Conservation (phyloP, 2,888 invertebrate genomes). For the Amphipoea lucens region DNA sequence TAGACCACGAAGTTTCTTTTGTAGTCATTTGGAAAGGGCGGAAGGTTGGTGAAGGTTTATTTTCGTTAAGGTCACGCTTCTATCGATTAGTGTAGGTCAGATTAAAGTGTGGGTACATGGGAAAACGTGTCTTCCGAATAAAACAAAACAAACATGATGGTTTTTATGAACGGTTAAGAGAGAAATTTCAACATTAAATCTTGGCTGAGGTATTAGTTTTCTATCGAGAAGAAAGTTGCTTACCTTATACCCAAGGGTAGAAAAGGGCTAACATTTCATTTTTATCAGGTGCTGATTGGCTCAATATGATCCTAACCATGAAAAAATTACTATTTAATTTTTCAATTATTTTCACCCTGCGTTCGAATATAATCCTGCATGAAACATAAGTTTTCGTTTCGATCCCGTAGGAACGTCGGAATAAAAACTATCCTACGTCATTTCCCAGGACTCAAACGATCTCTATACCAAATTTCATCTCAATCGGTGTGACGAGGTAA, state of each 20-base stretch:
- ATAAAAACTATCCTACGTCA: too few relatives aligned
- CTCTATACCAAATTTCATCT: too few relatives aligned
- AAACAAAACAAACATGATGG: not conserved
- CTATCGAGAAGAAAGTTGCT: not conserved
- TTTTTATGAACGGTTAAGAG: not conserved
- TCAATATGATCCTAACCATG: too few relatives aligned
- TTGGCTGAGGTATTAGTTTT: not conserved
- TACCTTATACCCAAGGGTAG: not conserved
- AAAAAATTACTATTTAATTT: too few relatives aligned
- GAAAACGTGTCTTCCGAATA: not conserved
- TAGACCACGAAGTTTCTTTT: slow-evolving; percentile 44
- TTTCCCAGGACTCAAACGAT: too few relatives aligned
- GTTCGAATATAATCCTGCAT: too few relatives aligned
- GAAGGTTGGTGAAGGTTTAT: slow-evolving; percentile 8
- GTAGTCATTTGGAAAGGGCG: slow-evolving; percentile 42
- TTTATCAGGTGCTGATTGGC: not conserved
- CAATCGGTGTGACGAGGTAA: too few relatives aligned
- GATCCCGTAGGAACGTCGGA: too few relatives aligned
- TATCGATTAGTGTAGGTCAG: slow-evolving; percentile 15
- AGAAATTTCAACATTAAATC: not conserved
- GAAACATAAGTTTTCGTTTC: too few relatives aligned
- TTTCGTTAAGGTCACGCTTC: slow-evolving; percentile 40
- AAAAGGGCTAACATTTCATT: not conserved
- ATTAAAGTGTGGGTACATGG: not conserved
- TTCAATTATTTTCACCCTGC: too few relatives aligned